These are phyloP conservation scores for Copidosoma floridanum DNA, from an alignment of 1,140 invertebrate species.

Conservation along the genomic window DNA sequence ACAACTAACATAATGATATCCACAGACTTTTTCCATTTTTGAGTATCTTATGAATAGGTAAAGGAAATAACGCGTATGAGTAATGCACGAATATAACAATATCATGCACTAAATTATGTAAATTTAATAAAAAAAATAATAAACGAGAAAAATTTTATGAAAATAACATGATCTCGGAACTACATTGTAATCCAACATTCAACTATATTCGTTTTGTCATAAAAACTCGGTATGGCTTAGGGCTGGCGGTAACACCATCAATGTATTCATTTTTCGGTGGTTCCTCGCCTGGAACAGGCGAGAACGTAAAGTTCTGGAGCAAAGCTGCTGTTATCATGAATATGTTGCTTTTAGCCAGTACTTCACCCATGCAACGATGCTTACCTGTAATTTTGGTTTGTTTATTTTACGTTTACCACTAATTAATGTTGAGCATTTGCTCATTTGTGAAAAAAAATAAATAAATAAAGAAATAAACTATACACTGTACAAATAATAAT, in stretches of 20 bases:
- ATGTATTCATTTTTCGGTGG: conserved; percentile 65
- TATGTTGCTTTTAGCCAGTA: conserved; percentile 78
- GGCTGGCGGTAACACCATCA: conserved; percentile 73
- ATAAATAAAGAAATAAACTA: conserved; percentile 1
- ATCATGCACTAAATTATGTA: too few species aligned
- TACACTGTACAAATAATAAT: conserved; percentile 26
- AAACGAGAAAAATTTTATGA: too few species aligned
- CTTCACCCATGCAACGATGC: conserved; percentile 82
- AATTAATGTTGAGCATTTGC: background rate
- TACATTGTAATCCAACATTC: too few species aligned
- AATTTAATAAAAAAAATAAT: too few species aligned
- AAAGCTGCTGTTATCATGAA: conserved; percentile 79
- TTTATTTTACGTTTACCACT: background rate
- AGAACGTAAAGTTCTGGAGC: conserved; percentile 75
- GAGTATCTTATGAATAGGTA: background rate
- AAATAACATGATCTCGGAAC: too few species aligned
- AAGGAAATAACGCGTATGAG: too few species aligned
- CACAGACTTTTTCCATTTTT: background rate
- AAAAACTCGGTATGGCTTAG: conserved; percentile 68
- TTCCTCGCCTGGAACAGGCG: conserved; percentile 61
- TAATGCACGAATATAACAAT: too few species aligned
- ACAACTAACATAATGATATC: too few species aligned
- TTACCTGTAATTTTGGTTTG: conserved; percentile 58
- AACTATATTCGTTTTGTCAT: conserved; percentile 63
- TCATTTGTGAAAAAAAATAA: background rate